A percentile compares a stretch with the other conserved stretches of the same genome.
Conservation (phyloP, 2,113 vertebrate genomes). For the Cyrtonyx montezumae region DNA sequence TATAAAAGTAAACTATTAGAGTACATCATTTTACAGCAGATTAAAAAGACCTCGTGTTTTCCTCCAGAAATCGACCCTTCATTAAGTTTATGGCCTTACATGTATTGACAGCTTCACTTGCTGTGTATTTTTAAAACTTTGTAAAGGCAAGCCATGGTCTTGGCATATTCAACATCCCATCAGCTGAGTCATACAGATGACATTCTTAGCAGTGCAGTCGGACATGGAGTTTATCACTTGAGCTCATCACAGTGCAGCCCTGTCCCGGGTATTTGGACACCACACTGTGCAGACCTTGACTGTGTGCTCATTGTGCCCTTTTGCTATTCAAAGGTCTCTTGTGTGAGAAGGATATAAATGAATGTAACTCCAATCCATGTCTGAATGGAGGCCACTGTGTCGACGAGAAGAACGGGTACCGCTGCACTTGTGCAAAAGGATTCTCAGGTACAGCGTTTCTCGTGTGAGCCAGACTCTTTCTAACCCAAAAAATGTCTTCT, state of each 20-base stretch:
- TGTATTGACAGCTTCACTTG: neutral
- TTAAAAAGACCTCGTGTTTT: neutral
- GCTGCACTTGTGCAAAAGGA: constrained; percentile 85
- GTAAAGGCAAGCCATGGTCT: neutral
- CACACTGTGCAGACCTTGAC: neutral
- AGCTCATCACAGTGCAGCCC: neutral
- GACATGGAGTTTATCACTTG: neutral
- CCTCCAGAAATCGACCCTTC: neutral
- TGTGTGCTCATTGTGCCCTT: neutral
- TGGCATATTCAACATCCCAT: neutral
- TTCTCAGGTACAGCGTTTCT: constrained; percentile 82
- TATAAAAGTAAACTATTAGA: neutral
- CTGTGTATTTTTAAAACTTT: neutral
- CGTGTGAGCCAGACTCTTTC: neutral
- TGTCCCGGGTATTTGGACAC: neutral
- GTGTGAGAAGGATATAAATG: constrained; percentile 92
- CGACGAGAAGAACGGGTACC: constrained; percentile 87
- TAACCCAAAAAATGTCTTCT: neutral
- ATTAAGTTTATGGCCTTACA: neutral
- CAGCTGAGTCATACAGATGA: neutral
- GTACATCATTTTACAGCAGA: neutral
- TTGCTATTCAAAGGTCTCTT: constrained; percentile 80
- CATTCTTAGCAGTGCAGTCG: neutral
- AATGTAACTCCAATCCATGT: constrained; percentile 91
- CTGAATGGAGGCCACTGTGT: constrained; percentile 88